Percentiles rank a stretch among this genome's conserved stretches.
phyloP scores from a whole-genome alignment of 2,113 vertebrate genomes.

The Scomber colias region DNA sequence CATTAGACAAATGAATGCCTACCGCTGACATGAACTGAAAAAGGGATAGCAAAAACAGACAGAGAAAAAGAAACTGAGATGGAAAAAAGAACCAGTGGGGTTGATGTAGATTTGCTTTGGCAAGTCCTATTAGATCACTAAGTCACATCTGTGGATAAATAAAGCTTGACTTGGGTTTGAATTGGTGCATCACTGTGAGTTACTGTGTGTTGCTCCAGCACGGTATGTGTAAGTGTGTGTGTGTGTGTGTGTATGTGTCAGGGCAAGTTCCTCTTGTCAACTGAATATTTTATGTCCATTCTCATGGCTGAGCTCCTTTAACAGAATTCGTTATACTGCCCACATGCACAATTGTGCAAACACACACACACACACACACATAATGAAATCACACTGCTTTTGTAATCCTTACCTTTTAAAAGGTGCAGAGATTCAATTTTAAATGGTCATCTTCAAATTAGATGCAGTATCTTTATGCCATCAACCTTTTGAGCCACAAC shows the following conservation, averaged over 20 bases:
- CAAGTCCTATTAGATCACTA: conserved; percentile 39
- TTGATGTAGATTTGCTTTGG: conserved; percentile 38
- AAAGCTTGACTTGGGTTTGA: conserved; percentile 48
- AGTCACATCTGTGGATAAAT: conserved; percentile 38
- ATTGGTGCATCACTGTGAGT: conserved; percentile 20
- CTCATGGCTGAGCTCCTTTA: conserved; percentile 60
- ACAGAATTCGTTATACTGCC: conserved; percentile 39
- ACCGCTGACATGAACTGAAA: background rate
- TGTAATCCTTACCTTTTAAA: conserved; percentile 52
- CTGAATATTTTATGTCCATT: conserved; percentile 68
- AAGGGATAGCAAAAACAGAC: too few species aligned
- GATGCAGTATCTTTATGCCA: conserved; percentile 33
- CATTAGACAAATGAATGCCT: too few species aligned
- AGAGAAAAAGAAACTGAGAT: background rate
- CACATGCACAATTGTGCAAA: background rate
- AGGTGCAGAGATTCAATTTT: conserved; percentile 21
- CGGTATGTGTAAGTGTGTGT: conserved; percentile 11
- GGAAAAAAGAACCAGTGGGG: too few species aligned
- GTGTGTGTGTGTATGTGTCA: conserved; percentile 13
- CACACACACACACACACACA: background rate
- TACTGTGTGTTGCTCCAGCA: conserved; percentile 12
- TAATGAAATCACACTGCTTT: conserved; percentile 36
- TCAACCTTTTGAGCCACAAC: conserved; percentile 39
- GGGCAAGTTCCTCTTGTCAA: conserved; percentile 44
- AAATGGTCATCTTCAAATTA: conserved; percentile 22